A percentile compares a stretch with the other conserved stretches of the same genome.
phyloP scores from a whole-genome alignment of 2,113 vertebrate species.

The Gracilinanus agilis region DNA sequence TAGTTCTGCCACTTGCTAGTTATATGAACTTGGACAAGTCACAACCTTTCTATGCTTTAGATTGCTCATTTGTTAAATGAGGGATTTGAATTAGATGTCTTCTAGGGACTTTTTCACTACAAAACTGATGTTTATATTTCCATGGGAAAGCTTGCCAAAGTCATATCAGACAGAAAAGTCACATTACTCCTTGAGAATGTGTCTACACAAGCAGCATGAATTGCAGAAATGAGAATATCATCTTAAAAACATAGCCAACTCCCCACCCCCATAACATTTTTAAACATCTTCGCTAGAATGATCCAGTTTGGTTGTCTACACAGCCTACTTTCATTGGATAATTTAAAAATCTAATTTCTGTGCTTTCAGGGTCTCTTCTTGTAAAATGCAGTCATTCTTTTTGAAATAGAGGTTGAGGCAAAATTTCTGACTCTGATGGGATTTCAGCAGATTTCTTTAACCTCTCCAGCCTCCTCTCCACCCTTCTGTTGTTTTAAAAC shows the following conservation, averaged over 20 bases:
- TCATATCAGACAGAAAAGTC: not conserved
- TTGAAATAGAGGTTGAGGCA: not conserved
- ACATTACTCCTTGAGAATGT: not conserved
- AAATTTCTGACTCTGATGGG: not conserved
- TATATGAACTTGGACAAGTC: not conserved
- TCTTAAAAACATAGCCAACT: not conserved
- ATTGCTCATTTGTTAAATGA: not conserved
- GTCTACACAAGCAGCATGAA: constrained; percentile 13
- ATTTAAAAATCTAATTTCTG: not conserved
- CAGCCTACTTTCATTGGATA: not conserved
- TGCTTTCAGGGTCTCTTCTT: not conserved
- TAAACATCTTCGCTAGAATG: not conserved
- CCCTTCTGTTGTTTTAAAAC: constrained; percentile 54
- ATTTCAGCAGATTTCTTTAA: not conserved
- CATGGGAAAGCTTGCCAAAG: constrained; percentile 6
- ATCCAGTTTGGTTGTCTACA: not conserved
- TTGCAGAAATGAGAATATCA: constrained; percentile 5
- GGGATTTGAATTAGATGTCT: not conserved
- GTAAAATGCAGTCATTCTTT: constrained; percentile 7
- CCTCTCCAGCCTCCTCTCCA: not conserved
- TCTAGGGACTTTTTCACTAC: not conserved
- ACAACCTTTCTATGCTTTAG: not conserved
- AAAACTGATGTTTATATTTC: not conserved
- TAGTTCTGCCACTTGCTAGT: not conserved
- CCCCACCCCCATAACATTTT: not conserved